Evolutionary conservation across 2,797 vertebrate genomes (phyloP).

Genomic region (Cyprinella venusta): DNA sequence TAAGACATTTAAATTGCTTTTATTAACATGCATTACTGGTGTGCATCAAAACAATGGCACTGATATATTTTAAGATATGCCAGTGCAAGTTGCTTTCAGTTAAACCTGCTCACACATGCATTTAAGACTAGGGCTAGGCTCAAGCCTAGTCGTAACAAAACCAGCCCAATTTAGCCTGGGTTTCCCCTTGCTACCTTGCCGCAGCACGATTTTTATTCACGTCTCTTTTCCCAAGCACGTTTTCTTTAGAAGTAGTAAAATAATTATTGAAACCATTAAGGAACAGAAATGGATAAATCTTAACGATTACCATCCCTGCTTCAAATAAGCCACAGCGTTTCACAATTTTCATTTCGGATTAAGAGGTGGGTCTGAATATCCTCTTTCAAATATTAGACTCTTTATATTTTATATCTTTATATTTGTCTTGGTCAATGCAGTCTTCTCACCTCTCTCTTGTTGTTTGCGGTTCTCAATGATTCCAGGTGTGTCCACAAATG

Average conservation of each 20-base stretch:
- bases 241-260: not conserved
- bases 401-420: not conserved
- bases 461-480: slow-evolving; percentile 99
- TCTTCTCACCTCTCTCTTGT: slow-evolving; percentile 92
- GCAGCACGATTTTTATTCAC: too few relatives aligned
- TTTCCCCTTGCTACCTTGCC: too few relatives aligned
- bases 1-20: too few relatives aligned
- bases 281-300: not conserved
- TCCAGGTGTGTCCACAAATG: slow-evolving; percentile 95
- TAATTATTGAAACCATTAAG: not conserved
- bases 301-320: not conserved
- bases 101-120: too few relatives aligned
- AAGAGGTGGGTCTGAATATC: not conserved
- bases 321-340: not conserved
- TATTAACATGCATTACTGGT: too few relatives aligned
- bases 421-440: not conserved
- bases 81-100: too few relatives aligned
- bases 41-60: too few relatives aligned
- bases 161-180: too few relatives aligned
- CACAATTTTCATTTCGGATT: not conserved
- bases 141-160: too few relatives aligned
- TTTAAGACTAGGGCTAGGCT: too few relatives aligned
- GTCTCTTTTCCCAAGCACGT: not conserved
- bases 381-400: not conserved
- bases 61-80: too few relatives aligned